Evolutionary conservation across 2,797 vertebrate genomes (phyloP).

Genomic region (Tachyglossus aculeatus): DNA sequence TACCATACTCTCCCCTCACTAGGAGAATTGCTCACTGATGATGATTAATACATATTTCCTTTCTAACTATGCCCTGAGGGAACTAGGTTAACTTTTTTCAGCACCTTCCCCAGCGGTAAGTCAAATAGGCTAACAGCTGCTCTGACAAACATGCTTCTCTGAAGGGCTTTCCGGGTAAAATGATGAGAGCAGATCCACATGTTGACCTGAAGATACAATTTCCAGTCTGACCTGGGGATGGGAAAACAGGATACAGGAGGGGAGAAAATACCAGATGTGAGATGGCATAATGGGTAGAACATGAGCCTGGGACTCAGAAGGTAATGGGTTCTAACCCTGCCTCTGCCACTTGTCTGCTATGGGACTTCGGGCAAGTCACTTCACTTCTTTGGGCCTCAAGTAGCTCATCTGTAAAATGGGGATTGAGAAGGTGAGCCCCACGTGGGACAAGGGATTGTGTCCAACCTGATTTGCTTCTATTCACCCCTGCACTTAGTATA

Average conservation of each 20-base stretch:
- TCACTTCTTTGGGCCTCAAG: no score
- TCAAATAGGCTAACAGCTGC: slow-evolving; percentile 65
- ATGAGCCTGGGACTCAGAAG: no score
- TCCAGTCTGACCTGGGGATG: slow-evolving; percentile 34
- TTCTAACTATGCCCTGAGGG: slow-evolving; percentile 68
- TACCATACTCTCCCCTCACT: no score
- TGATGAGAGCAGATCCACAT: slow-evolving; percentile 39
- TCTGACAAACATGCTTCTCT: slow-evolving; percentile 56
- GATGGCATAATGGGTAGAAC: not conserved
- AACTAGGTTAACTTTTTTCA: slow-evolving; percentile 57
- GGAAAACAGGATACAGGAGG: slow-evolving; percentile 13
- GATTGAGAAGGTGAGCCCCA: no score
- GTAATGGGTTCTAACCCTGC: no score
- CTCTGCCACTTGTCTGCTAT: no score
- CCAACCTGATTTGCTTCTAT: no score
- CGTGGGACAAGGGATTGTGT: no score
- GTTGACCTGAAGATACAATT: not conserved
- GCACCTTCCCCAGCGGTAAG: slow-evolving; percentile 56
- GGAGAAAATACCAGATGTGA: slow-evolving; percentile 15
- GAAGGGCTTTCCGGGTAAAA: slow-evolving; percentile 54
- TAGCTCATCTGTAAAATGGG: no score
- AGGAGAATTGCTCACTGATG: no score
- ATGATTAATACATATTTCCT: slow-evolving; percentile 64
- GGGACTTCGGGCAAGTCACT: no score
- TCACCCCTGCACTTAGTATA: not conserved